Percentiles rank a stretch among this genome's conserved stretches.
Evolutionary conservation across 2,888 invertebrate genomes (phyloP).

Genomic region (Sinopyrophorus schimmeli): DNA sequence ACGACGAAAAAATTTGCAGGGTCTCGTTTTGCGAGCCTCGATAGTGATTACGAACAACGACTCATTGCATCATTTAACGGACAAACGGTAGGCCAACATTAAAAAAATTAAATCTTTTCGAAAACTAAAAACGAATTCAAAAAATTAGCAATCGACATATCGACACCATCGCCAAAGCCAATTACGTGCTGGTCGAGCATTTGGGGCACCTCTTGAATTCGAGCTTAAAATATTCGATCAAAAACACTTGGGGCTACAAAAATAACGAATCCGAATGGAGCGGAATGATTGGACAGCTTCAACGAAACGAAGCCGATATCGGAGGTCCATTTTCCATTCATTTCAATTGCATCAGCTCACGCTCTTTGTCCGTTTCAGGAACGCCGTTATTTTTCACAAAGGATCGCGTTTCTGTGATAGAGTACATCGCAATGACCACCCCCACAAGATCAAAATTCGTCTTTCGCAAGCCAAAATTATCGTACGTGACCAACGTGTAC

Average conservation of each 20-base stretch:
- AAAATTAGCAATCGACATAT: slow-evolving; percentile 54
- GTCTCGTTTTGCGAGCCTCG: slow-evolving; percentile 58
- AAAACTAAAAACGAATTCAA: too few relatives aligned
- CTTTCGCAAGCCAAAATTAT: slow-evolving; percentile 71
- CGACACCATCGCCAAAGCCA: slow-evolving; percentile 68
- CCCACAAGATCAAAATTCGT: slow-evolving; percentile 70
- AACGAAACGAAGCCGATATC: slow-evolving; percentile 60
- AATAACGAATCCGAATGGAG: slow-evolving; percentile 62
- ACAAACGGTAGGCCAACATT: slow-evolving; percentile 55
- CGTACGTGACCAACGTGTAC: slow-evolving; percentile 73
- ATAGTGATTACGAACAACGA: slow-evolving; percentile 65
- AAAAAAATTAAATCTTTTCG: background rate
- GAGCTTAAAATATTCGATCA: slow-evolving; percentile 58
- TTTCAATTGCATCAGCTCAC: too few relatives aligned
- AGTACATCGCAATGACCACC: slow-evolving; percentile 70
- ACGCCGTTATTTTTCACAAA: slow-evolving; percentile 67
- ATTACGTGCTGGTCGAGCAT: slow-evolving; percentile 63
- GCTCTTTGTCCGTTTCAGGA: slow-evolving; percentile 53
- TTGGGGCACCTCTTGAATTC: slow-evolving; percentile 59
- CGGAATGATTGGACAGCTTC: slow-evolving; percentile 67
- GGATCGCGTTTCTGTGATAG: slow-evolving; percentile 64
- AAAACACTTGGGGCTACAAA: slow-evolving; percentile 66
- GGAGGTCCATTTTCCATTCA: too few relatives aligned
- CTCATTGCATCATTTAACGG: slow-evolving; percentile 62
- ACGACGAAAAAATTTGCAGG: slow-evolving; percentile 57